Evolutionary conservation across 2,888 invertebrate species (phyloP), one percentile per base, ranked within the genome.

Genomic region (Ectemnius continuus): DNA sequence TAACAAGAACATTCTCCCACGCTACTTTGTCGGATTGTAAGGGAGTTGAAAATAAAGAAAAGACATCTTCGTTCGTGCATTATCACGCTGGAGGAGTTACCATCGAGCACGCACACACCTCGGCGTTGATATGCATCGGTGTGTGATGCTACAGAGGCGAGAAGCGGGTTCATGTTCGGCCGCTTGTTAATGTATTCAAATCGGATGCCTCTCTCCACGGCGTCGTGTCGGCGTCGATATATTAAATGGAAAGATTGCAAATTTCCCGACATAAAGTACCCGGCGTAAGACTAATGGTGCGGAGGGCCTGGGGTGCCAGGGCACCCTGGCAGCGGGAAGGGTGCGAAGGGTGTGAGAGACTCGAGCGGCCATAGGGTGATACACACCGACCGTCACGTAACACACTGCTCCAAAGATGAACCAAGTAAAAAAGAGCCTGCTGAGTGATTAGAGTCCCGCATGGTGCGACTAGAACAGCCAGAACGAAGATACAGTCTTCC

Each of bases 201-300:
- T 89, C 78, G 78, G 82, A 88, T 87, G 85, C 87, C 88, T 81
- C 88, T 87, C 72, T 71, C 81, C 83, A 70, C 80, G 63, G 73
- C 11, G 20, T 5, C 66, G 57, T n/a, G 70, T 62, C 67, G 57
- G 70, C 87, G 88, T 88, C 90, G 89, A 89, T 90, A 90, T 91
- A 91, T 90, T 90, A 90, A 90, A 91, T 90, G 89, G 88, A 90
- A 89, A 91, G 90, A 90, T 91, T 90, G 90, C 90, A 90, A 90
- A 91, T 90, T 90, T 89, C 88, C 88, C 85, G 89, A 88, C 90
- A 89, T 89, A 89, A 90, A 90, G 88, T 89, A 89, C 88, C 88
- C 82, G 85, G 85, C 86, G 84, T 85, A 87, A 88, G 89, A 88
- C 88, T 90, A 90, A 91, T 90, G 90, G 88, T 82, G 86, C 80